Conservation (phyloP, 2,113 vertebrate genomes). For the Peromyscus leucopus region DNA sequence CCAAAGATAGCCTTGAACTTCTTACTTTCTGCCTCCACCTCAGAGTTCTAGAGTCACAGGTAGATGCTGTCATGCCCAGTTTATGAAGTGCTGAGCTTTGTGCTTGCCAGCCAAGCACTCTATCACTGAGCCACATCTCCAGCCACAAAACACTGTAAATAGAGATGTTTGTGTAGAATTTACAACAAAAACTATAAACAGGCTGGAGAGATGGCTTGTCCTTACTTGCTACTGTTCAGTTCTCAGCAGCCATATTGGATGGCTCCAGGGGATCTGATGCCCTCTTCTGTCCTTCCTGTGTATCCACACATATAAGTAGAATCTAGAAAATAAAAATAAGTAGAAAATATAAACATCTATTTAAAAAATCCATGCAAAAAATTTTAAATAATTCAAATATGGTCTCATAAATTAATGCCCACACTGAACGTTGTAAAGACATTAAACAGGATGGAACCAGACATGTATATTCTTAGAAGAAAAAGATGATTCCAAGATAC, state of each 20-base stretch:
- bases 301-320: not conserved
- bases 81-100: not conserved
- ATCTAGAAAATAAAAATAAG: not conserved
- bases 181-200: not conserved
- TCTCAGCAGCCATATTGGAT: not conserved
- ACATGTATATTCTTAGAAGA: not conserved
- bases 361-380: not conserved
- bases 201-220: not conserved
- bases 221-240: not conserved
- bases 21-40: not conserved
- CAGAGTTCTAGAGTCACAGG: not conserved
- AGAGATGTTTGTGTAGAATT: not conserved
- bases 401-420: not conserved
- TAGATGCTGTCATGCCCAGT: not conserved
- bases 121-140: not conserved
- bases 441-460: not conserved
- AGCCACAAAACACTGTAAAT: not conserved
- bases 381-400: not conserved
- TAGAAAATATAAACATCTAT: not conserved
- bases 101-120: not conserved
- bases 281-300: not conserved
- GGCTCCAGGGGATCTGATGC: not conserved
- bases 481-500: not conserved
- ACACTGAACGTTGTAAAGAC: not conserved
- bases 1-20: not conserved